A percentile compares a stretch with the other conserved stretches of the same genome.
Conservation (phyloP, 2,113 vertebrate genomes). For the Hymenochirus boettgeri region DNA sequence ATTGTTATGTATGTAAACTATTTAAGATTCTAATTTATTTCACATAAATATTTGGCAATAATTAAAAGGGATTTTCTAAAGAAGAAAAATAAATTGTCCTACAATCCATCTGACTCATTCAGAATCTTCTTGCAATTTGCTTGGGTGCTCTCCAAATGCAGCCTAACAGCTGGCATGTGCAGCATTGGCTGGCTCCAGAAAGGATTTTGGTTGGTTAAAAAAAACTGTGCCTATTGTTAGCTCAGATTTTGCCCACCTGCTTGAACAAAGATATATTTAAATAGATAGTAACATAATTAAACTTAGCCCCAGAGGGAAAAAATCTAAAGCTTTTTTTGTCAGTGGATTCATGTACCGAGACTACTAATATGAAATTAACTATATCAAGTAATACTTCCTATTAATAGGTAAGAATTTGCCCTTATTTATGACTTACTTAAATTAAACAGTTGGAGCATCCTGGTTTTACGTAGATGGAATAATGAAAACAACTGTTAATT, state of each 20-base stretch:
- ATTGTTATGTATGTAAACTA: no score
- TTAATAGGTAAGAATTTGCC: no score
- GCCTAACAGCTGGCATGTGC: conserved; percentile 33
- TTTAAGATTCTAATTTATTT: neutral
- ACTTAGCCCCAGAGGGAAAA: conserved; percentile 19
- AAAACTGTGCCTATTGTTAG: conserved; percentile 36
- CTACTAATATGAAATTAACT: no score
- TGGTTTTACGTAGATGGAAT: no score
- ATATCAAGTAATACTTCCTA: no score
- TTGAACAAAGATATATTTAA: conserved; percentile 39
- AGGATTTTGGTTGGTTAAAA: conserved; percentile 36
- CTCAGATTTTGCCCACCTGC: conserved; percentile 33
- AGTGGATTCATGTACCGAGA: conserved; percentile 21
- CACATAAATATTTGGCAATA: neutral
- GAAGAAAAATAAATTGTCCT: conserved; percentile 12
- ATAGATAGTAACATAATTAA: conserved; percentile 27
- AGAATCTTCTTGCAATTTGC: conserved; percentile 16
- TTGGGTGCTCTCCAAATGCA: conserved; percentile 16
- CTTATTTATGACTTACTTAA: no score
- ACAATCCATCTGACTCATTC: conserved; percentile 28
- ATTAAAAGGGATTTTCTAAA: neutral
- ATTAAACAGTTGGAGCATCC: no score
- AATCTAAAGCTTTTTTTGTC: conserved; percentile 15
- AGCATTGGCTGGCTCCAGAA: conserved; percentile 38
- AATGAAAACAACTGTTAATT: no score